Percentiles rank a stretch among this genome's conserved stretches.
Conservation (phyloP, 2,113 vertebrate genomes). For the Hippolais icterina region DNA sequence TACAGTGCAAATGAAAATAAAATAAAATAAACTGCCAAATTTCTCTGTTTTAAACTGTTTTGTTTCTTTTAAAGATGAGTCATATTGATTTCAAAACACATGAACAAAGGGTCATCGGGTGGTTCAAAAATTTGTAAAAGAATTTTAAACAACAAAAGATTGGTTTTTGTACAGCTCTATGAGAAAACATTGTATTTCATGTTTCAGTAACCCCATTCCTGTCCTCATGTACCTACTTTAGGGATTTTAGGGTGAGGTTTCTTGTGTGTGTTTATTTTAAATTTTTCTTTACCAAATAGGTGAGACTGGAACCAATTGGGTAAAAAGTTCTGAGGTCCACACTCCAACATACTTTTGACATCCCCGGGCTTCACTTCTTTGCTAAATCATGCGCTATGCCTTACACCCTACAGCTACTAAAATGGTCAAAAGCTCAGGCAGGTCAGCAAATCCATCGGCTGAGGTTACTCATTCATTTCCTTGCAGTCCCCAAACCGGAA, state of each 20-base stretch:
- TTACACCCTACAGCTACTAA: neutral
- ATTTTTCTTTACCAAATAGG: neutral
- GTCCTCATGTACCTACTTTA: neutral
- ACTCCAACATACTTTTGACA: neutral
- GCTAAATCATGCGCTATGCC: conserved; percentile 4
- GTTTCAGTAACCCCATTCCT: neutral
- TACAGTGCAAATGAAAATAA: neutral
- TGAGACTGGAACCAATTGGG: neutral
- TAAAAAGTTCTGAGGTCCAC: neutral
- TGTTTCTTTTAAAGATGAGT: neutral
- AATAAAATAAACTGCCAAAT: neutral
- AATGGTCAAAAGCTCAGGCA: neutral
- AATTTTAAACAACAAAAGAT: neutral
- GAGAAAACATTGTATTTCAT: neutral
- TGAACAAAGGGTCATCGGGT: conserved; percentile 5
- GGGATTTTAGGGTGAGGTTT: accelerated
- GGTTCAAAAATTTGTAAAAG: conserved; percentile 13
- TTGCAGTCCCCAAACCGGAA: neutral
- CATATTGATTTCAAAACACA: neutral
- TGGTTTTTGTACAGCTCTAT: neutral
- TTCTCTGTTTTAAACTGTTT: neutral
- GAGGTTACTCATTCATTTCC: conserved; percentile 30
- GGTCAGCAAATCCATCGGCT: neutral
- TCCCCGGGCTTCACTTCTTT: neutral
- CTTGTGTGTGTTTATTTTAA: neutral